These are phyloP conservation scores for Rhamphomyia laevipes DNA, from an alignment of 2,888 invertebrate genomes.

Conservation along the genomic window DNA sequence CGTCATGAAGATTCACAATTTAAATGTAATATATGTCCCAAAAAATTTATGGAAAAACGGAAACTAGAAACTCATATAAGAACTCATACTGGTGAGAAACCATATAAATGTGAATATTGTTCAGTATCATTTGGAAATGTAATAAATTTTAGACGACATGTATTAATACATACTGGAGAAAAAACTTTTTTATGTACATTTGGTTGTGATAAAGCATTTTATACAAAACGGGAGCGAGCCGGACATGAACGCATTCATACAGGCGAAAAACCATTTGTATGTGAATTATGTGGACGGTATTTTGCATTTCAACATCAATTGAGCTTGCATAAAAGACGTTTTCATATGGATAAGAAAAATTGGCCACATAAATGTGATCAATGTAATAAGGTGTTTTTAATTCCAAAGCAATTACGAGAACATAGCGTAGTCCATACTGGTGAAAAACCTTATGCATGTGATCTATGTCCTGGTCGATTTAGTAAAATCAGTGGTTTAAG, in stretches of 20 bases:
- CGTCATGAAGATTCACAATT: neutral
- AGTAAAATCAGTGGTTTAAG: slow-evolving; percentile 5
- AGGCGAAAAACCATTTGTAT: neutral
- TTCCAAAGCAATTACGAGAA: neutral
- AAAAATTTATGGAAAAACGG: neutral
- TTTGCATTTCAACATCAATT: neutral
- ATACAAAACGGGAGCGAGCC: neutral
- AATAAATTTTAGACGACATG: neutral
- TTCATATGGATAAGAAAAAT: neutral
- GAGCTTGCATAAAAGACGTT: neutral
- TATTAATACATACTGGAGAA: neutral
- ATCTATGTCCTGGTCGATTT: slow-evolving; percentile 7
- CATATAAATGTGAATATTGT: neutral
- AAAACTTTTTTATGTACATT: neutral
- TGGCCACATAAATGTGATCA: neutral
- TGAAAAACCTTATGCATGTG: slow-evolving; percentile 8
- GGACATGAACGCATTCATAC: neutral
- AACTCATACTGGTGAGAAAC: neutral
- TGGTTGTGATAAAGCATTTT: neutral
- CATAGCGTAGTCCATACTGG: neutral
- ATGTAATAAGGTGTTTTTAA: neutral
- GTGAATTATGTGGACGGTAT: neutral
- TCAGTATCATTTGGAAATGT: neutral
- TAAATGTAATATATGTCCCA: neutral
- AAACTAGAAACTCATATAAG: neutral